Evolutionary conservation across 2,888 invertebrate genomes (phyloP).

Genomic region (Cosmia trapezina): DNA sequence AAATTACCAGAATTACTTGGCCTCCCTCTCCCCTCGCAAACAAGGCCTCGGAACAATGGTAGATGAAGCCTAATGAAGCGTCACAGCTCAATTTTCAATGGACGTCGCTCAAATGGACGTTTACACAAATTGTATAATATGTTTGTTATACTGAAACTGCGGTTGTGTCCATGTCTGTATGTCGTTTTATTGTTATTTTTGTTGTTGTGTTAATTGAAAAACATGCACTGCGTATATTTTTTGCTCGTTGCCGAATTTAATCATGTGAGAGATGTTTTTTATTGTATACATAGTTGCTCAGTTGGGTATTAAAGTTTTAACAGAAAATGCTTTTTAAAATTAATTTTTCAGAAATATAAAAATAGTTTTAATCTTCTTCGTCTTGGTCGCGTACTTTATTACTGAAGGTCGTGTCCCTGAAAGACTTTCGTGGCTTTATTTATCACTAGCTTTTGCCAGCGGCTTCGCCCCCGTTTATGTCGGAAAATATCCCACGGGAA

Average conservation of each 20-base stretch:
- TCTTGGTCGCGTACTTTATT: too few relatives aligned
- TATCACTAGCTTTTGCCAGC: too few relatives aligned
- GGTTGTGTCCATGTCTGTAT: slow-evolving; percentile 65
- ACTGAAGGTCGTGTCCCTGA: too few relatives aligned
- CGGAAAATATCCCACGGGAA: too few relatives aligned
- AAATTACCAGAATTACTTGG: slow-evolving; percentile 67
- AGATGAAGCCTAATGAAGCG: slow-evolving; percentile 59
- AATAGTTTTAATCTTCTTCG: not conserved
- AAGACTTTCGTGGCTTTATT: too few relatives aligned
- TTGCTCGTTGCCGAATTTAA: slow-evolving; percentile 39
- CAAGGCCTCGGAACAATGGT: slow-evolving; percentile 23
- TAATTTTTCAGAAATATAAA: not conserved
- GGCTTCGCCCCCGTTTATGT: too few relatives aligned
- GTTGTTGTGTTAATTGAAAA: slow-evolving; percentile 73
- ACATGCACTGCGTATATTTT: slow-evolving; percentile 45
- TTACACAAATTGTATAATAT: slow-evolving; percentile 73
- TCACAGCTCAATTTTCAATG: slow-evolving; percentile 65
- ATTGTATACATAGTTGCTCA: not conserved
- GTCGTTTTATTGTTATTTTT: slow-evolving; percentile 73
- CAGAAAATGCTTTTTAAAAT: too few relatives aligned
- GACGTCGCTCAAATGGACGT: slow-evolving; percentile 68
- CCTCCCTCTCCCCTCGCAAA: slow-evolving; percentile 48
- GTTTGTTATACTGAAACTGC: slow-evolving; percentile 69
- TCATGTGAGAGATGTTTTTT: slow-evolving; percentile 27
- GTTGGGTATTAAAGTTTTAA: slow-evolving; percentile 11